These are phyloP conservation scores for Dendrolimus kikuchii DNA, from an alignment of 1,140 invertebrate genomes.

Conservation along the genomic window DNA sequence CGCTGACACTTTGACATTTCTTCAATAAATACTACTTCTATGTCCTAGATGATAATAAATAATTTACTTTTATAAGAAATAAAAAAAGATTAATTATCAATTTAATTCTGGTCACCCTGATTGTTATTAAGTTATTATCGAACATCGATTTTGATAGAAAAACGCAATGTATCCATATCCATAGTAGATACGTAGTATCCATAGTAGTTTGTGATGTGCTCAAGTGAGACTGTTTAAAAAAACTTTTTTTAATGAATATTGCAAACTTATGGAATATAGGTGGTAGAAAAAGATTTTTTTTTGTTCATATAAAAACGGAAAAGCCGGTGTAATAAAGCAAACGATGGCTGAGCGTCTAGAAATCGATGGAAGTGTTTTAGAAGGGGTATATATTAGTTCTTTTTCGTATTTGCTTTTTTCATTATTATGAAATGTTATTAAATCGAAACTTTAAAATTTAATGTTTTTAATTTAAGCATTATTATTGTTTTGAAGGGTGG, in stretches of 20 bases:
- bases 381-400: conserved; percentile 72
- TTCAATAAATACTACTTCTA: too few species aligned
- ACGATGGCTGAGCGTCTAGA: conserved; percentile 52
- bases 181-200: too few species aligned
- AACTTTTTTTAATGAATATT: neutral
- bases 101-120: neutral
- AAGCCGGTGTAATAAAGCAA: neutral
- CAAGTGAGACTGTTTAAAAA: neutral
- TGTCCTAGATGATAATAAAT: too few species aligned
- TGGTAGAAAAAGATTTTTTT: too few species aligned
- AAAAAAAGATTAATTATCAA: too few species aligned
- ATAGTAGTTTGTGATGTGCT: too few species aligned
- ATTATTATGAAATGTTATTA: conserved; percentile 3
- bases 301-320: too few species aligned
- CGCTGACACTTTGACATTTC: too few species aligned
- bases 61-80: too few species aligned
- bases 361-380: conserved; percentile 77
- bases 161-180: too few species aligned
- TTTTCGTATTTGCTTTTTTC: conserved; percentile 3
- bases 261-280: neutral
- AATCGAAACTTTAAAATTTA: neutral
- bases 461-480: conserved; percentile 7
- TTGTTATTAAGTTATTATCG: too few species aligned
- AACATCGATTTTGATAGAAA: too few species aligned
- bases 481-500: conserved; percentile 79